Evolutionary conservation across 2,113 vertebrate species (phyloP).

Genomic region (Oncorhynchus keta): DNA sequence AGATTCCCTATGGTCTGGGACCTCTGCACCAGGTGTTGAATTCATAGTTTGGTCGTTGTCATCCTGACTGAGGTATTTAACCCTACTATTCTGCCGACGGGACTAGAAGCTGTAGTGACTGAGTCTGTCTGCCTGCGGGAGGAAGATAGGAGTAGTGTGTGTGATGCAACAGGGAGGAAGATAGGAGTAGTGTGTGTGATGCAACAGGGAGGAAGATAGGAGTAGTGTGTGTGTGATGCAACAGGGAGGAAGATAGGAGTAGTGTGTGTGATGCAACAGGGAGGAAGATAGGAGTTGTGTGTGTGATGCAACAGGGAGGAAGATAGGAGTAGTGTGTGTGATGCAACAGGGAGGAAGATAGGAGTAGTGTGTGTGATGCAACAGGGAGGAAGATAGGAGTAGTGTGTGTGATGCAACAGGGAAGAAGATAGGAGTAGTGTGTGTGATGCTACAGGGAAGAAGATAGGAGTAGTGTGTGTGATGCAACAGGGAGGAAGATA

Average conservation of each 20-base stretch:
- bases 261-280: conserved; percentile 19
- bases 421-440: neutral
- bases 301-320: conserved; percentile 30
- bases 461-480: conserved; percentile 1
- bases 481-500: conserved; percentile 28
- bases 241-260: conserved; percentile 9
- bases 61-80: conserved; percentile 6
- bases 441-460: conserved; percentile 13
- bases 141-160: neutral
- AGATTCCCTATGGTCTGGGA: neutral
- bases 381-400: neutral
- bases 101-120: neutral
- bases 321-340: conserved; percentile 1
- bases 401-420: conserved; percentile 19
- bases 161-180: conserved; percentile 17
- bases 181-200: no score
- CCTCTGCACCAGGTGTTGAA: neutral
- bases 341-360: conserved; percentile 14
- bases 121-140: neutral
- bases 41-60: neutral
- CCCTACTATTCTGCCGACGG: neutral
- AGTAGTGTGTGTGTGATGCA: conserved; percentile 8
- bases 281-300: neutral
- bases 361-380: no score
- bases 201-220: neutral